Percentiles rank a stretch among this genome's conserved stretches.
These are phyloP conservation scores for Drosophila tropicalis DNA, from an alignment of 1,140 invertebrate species.

Conservation along the genomic window DNA sequence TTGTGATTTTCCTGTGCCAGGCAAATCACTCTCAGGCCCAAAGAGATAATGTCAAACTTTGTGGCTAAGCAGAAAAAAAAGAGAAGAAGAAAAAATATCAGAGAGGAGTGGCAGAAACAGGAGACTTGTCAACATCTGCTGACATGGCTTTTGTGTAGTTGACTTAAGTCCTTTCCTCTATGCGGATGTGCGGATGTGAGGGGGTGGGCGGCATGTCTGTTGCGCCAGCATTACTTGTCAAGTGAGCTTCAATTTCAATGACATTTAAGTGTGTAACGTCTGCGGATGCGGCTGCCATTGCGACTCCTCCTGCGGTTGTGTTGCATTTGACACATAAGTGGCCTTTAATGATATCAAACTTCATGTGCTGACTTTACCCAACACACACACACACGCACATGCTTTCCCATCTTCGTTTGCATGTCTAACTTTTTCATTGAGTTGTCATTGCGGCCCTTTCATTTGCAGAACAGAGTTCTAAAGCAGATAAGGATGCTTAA, in stretches of 20 bases:
- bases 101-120: constrained; percentile 2
- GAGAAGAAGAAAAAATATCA: constrained; percentile 23
- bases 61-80: constrained; percentile 24
- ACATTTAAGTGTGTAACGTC: constrained; percentile 64
- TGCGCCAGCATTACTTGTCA: constrained; percentile 69
- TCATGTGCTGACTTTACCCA: constrained; percentile 53
- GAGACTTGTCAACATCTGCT: constrained; percentile 53
- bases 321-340: constrained; percentile 76
- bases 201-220: constrained; percentile 22
- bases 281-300: constrained; percentile 11
- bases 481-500: constrained; percentile 37
- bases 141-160: constrained; percentile 66
- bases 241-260: constrained; percentile 72
- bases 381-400: constrained; percentile 27
- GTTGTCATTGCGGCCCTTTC: constrained; percentile 63
- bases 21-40: constrained; percentile 52
- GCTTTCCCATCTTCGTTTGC: constrained; percentile 41
- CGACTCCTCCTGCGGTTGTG: constrained; percentile 45
- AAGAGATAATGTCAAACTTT: constrained; percentile 61
- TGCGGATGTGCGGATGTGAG: neutral
- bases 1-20: constrained; percentile 14
- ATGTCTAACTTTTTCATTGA: constrained; percentile 71
- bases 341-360: constrained; percentile 76
- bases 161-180: constrained; percentile 42
- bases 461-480: constrained; percentile 52